A percentile compares a stretch with the other conserved stretches of the same genome.
Evolutionary conservation across 2,888 invertebrate genomes (phyloP).

Genomic region (Oithona nana): DNA sequence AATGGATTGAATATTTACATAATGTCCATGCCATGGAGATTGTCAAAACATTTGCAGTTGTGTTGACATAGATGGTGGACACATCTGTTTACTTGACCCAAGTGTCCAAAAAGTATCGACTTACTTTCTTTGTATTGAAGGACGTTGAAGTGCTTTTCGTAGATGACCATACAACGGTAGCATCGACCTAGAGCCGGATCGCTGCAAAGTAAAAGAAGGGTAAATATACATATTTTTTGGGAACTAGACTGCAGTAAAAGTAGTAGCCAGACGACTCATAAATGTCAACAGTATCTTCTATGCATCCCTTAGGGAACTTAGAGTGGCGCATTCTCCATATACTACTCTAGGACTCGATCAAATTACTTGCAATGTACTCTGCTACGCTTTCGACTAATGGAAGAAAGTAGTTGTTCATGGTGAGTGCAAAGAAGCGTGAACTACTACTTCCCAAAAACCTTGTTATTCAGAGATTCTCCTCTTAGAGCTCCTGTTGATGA

Average conservation of each 20-base stretch:
- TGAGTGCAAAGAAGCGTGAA: not conserved
- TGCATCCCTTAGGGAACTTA: not conserved
- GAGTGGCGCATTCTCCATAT: not conserved
- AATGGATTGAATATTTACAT: not conserved
- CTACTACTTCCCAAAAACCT: not conserved
- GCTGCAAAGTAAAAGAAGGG: not conserved
- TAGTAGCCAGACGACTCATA: not conserved
- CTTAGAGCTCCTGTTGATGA: not conserved
- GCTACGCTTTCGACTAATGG: too few species aligned
- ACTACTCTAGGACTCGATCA: not conserved
- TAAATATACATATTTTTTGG: not conserved
- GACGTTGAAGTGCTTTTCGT: constrained; percentile 82
- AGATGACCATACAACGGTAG: constrained; percentile 83
- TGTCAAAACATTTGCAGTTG: too few species aligned
- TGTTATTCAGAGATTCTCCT: not conserved
- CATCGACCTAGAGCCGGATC: constrained; percentile 42
- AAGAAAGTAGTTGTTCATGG: not conserved
- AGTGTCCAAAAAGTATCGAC: too few species aligned
- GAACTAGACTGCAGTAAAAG: not conserved
- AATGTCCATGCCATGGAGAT: too few species aligned
- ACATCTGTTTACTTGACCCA: too few species aligned
- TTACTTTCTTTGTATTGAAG: constrained; percentile 94
- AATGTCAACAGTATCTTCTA: not conserved
- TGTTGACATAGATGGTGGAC: too few species aligned
- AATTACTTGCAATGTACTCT: not conserved